Evolutionary conservation across 2,797 vertebrate species (phyloP).

Genomic region (Ciconia nigra): DNA sequence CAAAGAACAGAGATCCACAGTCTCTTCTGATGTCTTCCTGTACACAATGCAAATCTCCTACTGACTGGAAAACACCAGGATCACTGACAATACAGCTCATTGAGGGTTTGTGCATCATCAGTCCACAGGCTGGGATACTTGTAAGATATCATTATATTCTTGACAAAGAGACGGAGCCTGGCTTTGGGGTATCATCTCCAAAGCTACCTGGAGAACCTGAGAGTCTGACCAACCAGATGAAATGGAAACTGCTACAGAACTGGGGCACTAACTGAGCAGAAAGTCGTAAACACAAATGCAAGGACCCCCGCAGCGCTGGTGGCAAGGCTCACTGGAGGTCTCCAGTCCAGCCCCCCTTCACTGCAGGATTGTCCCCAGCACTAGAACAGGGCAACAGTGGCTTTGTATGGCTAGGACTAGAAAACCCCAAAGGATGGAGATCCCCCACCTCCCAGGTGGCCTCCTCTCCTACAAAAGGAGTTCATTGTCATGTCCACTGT

Average conservation of each 20-base stretch:
- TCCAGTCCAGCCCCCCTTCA: neutral
- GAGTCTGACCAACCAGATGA: neutral
- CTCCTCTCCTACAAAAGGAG: neutral
- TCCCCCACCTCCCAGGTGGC: neutral
- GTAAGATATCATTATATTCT: neutral
- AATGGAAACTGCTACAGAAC: neutral
- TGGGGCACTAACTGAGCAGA: neutral
- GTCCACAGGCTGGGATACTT: neutral
- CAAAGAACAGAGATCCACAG: neutral
- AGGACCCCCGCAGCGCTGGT: neutral
- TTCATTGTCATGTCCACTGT: neutral
- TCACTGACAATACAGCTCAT: rapidly evolving
- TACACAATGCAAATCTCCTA: neutral
- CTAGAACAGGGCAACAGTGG: neutral
- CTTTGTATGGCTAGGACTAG: neutral
- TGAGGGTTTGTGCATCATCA: neutral
- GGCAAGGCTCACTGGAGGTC: neutral
- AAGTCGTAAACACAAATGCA: neutral
- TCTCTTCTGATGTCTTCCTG: neutral
- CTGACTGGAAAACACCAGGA: neutral
- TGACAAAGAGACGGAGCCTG: neutral
- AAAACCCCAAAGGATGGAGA: neutral
- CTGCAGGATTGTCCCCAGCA: neutral
- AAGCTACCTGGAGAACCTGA: neutral
- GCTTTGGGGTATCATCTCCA: neutral